A percentile compares a stretch with the other conserved stretches of the same genome.
Evolutionary conservation across 2,113 vertebrate genomes (phyloP).

Genomic region (Sinocyclocheilus anophthalmus): DNA sequence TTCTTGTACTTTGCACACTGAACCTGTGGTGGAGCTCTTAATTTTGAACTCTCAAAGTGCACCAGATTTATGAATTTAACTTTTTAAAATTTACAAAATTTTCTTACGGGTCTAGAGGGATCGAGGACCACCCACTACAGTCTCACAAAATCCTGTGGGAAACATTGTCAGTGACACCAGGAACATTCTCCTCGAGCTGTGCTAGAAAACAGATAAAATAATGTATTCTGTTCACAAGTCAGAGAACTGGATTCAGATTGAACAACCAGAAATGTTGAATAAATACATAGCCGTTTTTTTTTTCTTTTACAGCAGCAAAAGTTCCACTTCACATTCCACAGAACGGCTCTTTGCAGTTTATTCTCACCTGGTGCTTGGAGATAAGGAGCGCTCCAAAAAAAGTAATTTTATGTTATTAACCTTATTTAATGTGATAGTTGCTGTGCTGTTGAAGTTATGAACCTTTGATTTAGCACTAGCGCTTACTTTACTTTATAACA

Average conservation of each 20-base stretch:
- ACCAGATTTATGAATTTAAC: too few species aligned
- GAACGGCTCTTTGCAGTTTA: slow-evolving; percentile 76
- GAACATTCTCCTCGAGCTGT: not conserved
- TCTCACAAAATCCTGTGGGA: too few species aligned
- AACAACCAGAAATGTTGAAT: not conserved
- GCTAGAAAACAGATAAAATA: not conserved
- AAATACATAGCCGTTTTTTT: not conserved
- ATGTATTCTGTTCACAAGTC: not conserved
- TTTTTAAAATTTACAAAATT: too few species aligned
- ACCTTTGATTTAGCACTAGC: slow-evolving; percentile 13
- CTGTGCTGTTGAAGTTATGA: not conserved
- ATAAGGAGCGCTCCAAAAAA: slow-evolving; percentile 92
- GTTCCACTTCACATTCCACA: slow-evolving; percentile 79
- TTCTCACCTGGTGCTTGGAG: slow-evolving; percentile 93
- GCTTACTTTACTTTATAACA: not conserved
- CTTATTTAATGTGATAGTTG: not conserved
- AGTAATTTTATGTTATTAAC: slow-evolving; percentile 67
- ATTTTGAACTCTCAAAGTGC: too few species aligned
- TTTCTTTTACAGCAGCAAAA: slow-evolving; percentile 76
- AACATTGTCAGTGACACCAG: not conserved
- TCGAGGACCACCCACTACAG: too few species aligned
- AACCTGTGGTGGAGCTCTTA: too few species aligned
- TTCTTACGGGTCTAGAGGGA: too few species aligned
- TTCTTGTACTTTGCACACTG: too few species aligned
- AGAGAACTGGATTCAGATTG: not conserved